Evolutionary conservation across 2,113 vertebrate species (phyloP).

Genomic region (Pteruthius melanotis): DNA sequence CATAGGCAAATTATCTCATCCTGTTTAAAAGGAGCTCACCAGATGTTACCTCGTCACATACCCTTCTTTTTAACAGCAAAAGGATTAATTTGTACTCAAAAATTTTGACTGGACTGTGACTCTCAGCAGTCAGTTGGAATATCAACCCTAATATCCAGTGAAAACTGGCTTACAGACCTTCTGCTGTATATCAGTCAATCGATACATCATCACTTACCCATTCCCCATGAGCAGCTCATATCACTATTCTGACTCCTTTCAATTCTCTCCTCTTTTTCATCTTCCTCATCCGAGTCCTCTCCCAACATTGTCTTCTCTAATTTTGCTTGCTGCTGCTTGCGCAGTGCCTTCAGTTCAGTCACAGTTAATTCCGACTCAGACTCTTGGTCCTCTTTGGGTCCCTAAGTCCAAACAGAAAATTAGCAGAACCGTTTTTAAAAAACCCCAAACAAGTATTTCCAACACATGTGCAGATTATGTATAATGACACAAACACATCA

Average conservation of each 20-base stretch:
- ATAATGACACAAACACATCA: background rate
- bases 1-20: background rate
- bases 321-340: conserved; percentile 79
- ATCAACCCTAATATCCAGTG: background rate
- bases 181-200: background rate
- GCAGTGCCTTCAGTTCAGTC: conserved; percentile 86
- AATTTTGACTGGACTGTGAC: background rate
- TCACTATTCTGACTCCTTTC: conserved; percentile 72
- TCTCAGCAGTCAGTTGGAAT: background rate
- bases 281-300: conserved; percentile 87
- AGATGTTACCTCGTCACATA: background rate
- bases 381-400: conserved; percentile 91
- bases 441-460: background rate
- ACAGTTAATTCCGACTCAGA: conserved; percentile 90
- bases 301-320: conserved; percentile 92
- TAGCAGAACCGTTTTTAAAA: background rate
- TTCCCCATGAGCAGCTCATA: conserved; percentile 91
- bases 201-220: conserved; percentile 76
- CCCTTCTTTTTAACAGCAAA: background rate
- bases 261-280: conserved; percentile 56
- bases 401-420: conserved; percentile 69
- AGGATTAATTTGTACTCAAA: background rate
- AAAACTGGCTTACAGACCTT: background rate
- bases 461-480: background rate
- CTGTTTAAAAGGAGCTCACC: background rate